phyloP scores from a whole-genome alignment of 1,140 invertebrate species.

The Maconellicoccus hirsutus region DNA sequence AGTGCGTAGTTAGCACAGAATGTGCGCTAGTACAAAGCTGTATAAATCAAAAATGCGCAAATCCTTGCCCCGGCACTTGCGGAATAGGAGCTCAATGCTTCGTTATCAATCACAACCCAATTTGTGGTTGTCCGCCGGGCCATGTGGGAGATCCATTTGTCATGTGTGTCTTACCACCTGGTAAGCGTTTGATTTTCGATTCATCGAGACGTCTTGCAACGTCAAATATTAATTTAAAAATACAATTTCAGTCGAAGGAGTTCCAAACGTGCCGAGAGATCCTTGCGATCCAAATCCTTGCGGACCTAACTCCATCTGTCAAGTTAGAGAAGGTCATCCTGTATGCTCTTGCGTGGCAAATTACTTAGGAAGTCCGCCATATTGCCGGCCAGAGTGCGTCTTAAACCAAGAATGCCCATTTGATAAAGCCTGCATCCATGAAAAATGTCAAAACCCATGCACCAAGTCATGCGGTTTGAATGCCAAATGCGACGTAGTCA shows the following conservation, averaged over 20 bases:
- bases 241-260: slow-evolving; percentile 31
- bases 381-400: slow-evolving; percentile 45
- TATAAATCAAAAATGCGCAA: slow-evolving; percentile 60
- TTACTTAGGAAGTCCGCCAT: slow-evolving; percentile 45
- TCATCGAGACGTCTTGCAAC: not conserved
- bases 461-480: slow-evolving; percentile 59
- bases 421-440: slow-evolving; percentile 62
- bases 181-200: slow-evolving; percentile 25
- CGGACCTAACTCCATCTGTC: slow-evolving; percentile 72
- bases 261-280: slow-evolving; percentile 37
- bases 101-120: slow-evolving; percentile 69
- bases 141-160: slow-evolving; percentile 68
- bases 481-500: slow-evolving; percentile 64
- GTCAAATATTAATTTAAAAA: no score
- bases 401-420: slow-evolving; percentile 45
- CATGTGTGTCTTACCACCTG: slow-evolving; percentile 46
- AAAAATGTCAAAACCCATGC: slow-evolving; percentile 69
- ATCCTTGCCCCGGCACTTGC: slow-evolving; percentile 67
- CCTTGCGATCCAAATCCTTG: slow-evolving; percentile 70
- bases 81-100: slow-evolving; percentile 58
- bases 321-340: slow-evolving; percentile 60
- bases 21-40: slow-evolving; percentile 63
- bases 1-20: slow-evolving; percentile 67
- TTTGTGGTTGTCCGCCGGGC: slow-evolving; percentile 61
- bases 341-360: slow-evolving; percentile 60